Evolutionary conservation across 2,888 invertebrate species (phyloP), one percentile per base, ranked within the genome.

Genomic region (Electrophaes corylata): DNA sequence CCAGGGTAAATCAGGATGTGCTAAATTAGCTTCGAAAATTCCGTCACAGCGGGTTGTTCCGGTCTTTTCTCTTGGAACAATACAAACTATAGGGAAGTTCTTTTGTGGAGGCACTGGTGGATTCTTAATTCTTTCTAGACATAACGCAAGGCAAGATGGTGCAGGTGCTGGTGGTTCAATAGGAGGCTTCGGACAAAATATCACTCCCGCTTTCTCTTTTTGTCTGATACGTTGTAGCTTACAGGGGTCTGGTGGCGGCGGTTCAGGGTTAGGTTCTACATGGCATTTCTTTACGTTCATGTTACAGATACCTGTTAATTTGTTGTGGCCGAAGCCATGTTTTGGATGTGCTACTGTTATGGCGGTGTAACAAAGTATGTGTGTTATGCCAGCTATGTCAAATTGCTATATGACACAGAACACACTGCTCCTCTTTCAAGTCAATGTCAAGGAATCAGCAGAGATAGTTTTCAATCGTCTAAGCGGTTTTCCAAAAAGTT

Each of bases 91-190:
- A 4, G 74, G 75, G 0, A 68, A 55, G 0, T 64, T 14, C 3
- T 51, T 45, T 0, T 50, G 55, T 0, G 66, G 39, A 3, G 61
- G 57, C 6, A 81, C 35, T 0, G 74, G 72, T 5, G 74, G 75
- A 35, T 88, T 86, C 51, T 86, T 88, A 0, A 89, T 71, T 66
- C 63, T 82, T 46, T 88, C 86, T n/a, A 79, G 73, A 53, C 85
- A 86, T 12, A 87, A 23, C 0, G 73, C 86, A 1, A 69, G 51
- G 35, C 88, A 88, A 0, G 54, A 12, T 0, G 80, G 73, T 0
- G 75, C 66, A 0, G 71, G 77, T 0, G 66, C 51, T 0, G 81
- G 83, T 0, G 67, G 67, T 20, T 52, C 60, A 0, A 72, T 51
- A 0, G 78, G 79, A 0, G 73, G 76, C 6, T 66, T 71, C 2